Conservation (phyloP, 2,888 invertebrate genomes). For the Bunonema sp. region DNA sequence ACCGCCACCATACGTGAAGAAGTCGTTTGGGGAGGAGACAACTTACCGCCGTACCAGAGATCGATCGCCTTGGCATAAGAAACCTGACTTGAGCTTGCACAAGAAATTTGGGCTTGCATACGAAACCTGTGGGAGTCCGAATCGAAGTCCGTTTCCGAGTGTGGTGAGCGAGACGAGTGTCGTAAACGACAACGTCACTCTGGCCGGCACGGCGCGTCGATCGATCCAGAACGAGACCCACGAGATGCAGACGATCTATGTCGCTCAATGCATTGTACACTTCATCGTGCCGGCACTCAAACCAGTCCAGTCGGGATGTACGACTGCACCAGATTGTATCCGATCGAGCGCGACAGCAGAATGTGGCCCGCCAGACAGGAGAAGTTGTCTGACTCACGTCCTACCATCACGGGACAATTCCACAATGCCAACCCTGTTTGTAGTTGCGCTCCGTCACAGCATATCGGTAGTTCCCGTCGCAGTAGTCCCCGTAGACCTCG, state of each 20-base stretch:
- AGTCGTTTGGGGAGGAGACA: too few relatives aligned
- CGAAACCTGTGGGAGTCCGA: constrained; percentile 33
- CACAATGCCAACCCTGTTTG: constrained; percentile 22
- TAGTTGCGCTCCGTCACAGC: constrained; percentile 26
- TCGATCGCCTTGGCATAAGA: constrained; percentile 37
- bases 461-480: constrained; percentile 29
- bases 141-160: constrained; percentile 32
- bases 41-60: constrained; percentile 38
- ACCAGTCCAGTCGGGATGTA: constrained; percentile 16
- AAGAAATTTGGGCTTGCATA: too few relatives aligned
- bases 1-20: too few relatives aligned
- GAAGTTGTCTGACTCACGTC: constrained; percentile 26
- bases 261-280: background rate
- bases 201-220: constrained; percentile 33
- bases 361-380: constrained; percentile 31
- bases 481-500: constrained; percentile 18
- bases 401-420: background rate
- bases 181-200: constrained; percentile 39
- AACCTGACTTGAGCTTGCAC: too few relatives aligned
- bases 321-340: constrained; percentile 38
- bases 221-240: constrained; percentile 36
- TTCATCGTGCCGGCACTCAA: background rate
- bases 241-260: constrained; percentile 19
- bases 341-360: constrained; percentile 33
- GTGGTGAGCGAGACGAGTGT: constrained; percentile 38